Base-by-base conservation (phyloP, 2,113 vertebrate genomes). In the Prunella fulvescens region DNA sequence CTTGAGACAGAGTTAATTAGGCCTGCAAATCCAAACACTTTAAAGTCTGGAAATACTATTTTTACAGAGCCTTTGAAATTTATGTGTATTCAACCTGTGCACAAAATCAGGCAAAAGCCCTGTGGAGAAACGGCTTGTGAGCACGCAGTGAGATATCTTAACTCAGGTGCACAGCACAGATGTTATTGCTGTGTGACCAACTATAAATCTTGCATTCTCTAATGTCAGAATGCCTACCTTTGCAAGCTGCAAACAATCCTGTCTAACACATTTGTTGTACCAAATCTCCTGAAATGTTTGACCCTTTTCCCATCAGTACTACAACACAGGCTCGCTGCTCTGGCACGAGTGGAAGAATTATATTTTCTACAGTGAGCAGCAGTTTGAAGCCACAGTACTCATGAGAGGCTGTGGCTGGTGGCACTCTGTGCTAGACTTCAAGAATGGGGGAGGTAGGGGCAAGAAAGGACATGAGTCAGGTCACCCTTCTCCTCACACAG, bases 371-470 rank as follows among this genome's bases (percentile, higher is more conserved):
- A 73, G 35, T 7, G 26, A 81, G 37, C 11, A 74, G 65, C 47
- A 71, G 13, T 61, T 31, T 74, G 56, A 81, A 89, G 57, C 29
- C 61, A 82, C n/a, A 8, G 15, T 28, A 44, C 45, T 65, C 35
- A 50, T 2, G 53, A 57, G 50, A 24, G 73, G 54, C 65, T 66
- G 29, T 11, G 51, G 25, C 25, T 71, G 56, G 25, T 31, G 14
- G 51, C 20, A 81, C 7, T 35, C 16, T 40, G 39, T 45, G 39
- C 42, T 56, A 33, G 60, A 62, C 11, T 33, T 47, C 33, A 84
- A 45, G 33, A 50, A 62, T 1, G 2, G 5, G 3, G 14, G 3
- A 56, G 4, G 3, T 5, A 2, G 18, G 5, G 12, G 8, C 8
- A 39, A 72, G 31, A 40, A 42, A 69, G 29, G 11, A 57, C 44